Evolutionary conservation across 23 tunicate species (phyloP).

Genomic region (Halocynthia aurantium): DNA sequence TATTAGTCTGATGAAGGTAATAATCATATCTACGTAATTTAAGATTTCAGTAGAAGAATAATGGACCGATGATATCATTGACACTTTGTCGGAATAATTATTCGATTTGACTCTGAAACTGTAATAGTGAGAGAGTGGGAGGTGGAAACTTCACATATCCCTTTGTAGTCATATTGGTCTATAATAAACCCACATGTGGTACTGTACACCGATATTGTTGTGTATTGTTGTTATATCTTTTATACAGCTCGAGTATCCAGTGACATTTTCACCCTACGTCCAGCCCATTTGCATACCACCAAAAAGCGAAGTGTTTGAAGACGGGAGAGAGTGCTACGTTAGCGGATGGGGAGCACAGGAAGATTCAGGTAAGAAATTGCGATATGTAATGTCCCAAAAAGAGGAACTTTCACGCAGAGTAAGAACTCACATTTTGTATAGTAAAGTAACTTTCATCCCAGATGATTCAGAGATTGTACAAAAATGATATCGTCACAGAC

Average conservation of each 20-base stretch:
- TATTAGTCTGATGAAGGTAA: conserved; percentile 50
- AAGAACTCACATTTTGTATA: neutral
- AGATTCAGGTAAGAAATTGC: conserved; percentile 26
- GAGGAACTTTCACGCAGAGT: too few relatives aligned
- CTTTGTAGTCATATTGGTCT: neutral
- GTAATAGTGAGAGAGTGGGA: neutral
- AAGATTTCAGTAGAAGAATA: neutral
- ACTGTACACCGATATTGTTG: too few relatives aligned
- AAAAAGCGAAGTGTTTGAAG: conserved; percentile 22
- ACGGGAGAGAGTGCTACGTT: conserved; percentile 37
- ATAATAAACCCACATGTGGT: too few relatives aligned
- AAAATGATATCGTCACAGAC: too few relatives aligned
- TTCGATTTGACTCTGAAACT: neutral
- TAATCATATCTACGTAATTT: neutral
- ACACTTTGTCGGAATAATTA: neutral
- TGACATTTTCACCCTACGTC: conserved; percentile 26
- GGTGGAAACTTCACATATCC: neutral
- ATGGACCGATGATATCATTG: conserved; percentile 8
- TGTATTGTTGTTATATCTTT: too few relatives aligned
- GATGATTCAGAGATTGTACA: too few relatives aligned
- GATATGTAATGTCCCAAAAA: neutral
- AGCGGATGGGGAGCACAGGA: conserved; percentile 84
- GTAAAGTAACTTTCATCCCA: neutral
- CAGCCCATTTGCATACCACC: conserved; percentile 83
- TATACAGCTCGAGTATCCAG: conserved; percentile 35